Base-by-base conservation (phyloP, 1,140 invertebrate genomes). In the Nasonia longicornis region DNA sequence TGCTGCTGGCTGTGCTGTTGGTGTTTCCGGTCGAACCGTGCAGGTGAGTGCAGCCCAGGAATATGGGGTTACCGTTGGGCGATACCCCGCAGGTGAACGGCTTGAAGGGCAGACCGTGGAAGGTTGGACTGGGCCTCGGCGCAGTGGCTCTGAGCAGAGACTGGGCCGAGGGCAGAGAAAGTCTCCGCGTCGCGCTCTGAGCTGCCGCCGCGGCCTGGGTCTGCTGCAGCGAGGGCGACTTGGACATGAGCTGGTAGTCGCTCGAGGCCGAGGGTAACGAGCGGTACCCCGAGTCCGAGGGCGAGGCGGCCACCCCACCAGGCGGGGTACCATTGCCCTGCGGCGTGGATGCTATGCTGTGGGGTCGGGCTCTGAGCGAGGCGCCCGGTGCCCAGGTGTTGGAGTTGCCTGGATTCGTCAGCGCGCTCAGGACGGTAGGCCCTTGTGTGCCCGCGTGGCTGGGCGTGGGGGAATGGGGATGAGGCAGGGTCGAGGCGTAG, bases 111-210 rank as follows among this genome's bases (percentile, higher is more conserved):
- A 93, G 87, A 0, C 93, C 93, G 84, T 94, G 93, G 86, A 94
- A 94, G 0, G 93, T 94, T 0, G 93, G 93, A 74, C 92, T 94
- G 0, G 93, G 91, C 80, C 92, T 92, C 2, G 93, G 92, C 0
- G 87, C 89, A 71, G 88, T 90, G 3, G 89, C 88, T 1, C 90
- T 85, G 1, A 90, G 83, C 12, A 90, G 31, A 10, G 85, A 84
- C 76, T 90, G 91, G 16, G 89, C 88, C 12, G 91, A 89, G 8
- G 90, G 91, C 58, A 91, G 77, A 0, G 91, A 91, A 0, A 91
- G 82, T 67, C 90, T 87, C 14, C 90, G 85, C 16, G 84, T 82
- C 6, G 88, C 86, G 52, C 83, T 87, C 20, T 87, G 86, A 78
- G 84, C 81, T 35, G 82, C 81, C 42, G 81, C 82, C 26, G 80